Evolutionary conservation across 2,797 vertebrate species (phyloP).

Genomic region (Helicolenus hilgendorfi): DNA sequence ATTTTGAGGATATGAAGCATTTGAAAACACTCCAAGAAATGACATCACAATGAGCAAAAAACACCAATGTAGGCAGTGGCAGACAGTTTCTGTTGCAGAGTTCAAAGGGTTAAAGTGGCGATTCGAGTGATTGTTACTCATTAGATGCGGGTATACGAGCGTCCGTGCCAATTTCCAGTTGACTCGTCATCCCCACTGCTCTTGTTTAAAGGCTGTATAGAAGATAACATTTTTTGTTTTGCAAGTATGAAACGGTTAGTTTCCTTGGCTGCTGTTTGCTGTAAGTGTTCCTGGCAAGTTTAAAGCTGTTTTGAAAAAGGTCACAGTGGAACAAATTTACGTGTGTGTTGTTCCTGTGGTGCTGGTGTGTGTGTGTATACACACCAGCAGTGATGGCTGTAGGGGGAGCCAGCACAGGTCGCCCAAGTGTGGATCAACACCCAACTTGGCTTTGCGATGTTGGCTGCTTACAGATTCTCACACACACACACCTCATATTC

Average conservation of each 20-base stretch:
- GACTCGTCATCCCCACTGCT: not conserved
- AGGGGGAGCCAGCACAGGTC: not conserved
- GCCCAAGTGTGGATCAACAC: constrained; percentile 1
- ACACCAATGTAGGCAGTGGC: not conserved
- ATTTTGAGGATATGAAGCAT: not conserved
- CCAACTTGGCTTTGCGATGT: not conserved
- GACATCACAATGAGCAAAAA: not conserved
- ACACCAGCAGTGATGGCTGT: not conserved
- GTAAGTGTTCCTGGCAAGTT: constrained; percentile 17
- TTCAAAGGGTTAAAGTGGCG: not conserved
- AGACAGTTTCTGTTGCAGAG: not conserved
- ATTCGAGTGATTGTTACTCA: not conserved
- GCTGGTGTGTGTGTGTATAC: not conserved
- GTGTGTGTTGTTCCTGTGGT: not conserved
- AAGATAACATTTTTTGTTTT: not conserved
- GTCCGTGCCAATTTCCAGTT: not conserved
- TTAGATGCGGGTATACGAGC: not conserved
- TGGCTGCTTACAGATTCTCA: not conserved
- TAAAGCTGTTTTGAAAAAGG: constrained; percentile 31
- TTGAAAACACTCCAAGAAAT: not conserved
- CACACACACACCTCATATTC: not conserved
- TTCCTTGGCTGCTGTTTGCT: not conserved
- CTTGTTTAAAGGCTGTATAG: not conserved
- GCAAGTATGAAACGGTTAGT: not conserved
- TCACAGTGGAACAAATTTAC: not conserved